Evolutionary conservation across 2,888 invertebrate species (phyloP).

Genomic region (Eupithecia tripunctaria): DNA sequence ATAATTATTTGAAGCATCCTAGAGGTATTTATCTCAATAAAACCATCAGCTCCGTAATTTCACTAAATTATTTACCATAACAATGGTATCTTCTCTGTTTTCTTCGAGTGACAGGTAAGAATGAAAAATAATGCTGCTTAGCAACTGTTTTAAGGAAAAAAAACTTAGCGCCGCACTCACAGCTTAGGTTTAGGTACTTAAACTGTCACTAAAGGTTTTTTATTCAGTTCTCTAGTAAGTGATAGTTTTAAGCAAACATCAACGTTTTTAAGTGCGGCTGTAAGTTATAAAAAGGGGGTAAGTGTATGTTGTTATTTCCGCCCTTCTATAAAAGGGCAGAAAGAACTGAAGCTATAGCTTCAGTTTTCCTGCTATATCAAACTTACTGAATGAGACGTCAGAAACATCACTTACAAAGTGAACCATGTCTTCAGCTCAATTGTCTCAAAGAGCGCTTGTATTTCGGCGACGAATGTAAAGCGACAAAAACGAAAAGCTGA

Average conservation of each 20-base stretch:
- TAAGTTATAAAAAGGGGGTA: not conserved
- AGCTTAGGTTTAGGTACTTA: no score
- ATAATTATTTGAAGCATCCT: slow-evolving; percentile 18
- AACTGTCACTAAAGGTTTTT: no score
- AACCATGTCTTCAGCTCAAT: slow-evolving; percentile 23
- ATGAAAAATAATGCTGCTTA: no score
- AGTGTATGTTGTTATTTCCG: not conserved
- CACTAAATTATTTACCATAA: no score
- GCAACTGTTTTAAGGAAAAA: no score
- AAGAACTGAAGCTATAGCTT: no score
- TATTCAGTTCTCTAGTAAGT: no score
- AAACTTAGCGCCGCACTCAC: no score
- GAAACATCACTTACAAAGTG: slow-evolving; percentile 14
- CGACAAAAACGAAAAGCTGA: slow-evolving; percentile 38
- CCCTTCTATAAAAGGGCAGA: not conserved
- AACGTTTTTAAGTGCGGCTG: no score
- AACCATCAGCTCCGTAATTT: not conserved
- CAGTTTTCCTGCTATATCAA: not conserved
- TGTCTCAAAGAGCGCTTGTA: slow-evolving; percentile 32
- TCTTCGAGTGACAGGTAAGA: no score
- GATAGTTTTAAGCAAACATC: no score
- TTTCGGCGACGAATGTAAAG: slow-evolving; percentile 33
- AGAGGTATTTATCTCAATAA: slow-evolving; percentile 6
- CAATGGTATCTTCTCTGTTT: no score
- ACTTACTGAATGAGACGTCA: not conserved